phyloP scores from a whole-genome alignment of 2,113 vertebrate species.

The Strix uralensis region DNA sequence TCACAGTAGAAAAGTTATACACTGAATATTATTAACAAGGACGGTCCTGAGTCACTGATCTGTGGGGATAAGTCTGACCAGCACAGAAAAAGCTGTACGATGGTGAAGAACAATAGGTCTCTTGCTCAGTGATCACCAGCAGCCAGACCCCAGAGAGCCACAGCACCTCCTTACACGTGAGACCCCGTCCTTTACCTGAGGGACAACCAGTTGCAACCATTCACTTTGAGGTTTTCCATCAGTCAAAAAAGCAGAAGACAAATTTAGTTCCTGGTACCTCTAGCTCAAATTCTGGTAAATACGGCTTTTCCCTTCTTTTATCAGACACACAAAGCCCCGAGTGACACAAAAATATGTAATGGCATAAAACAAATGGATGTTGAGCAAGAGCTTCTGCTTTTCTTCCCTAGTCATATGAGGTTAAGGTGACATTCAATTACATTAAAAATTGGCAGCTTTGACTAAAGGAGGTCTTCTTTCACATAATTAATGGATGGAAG shows the following conservation, averaged over 20 bases:
- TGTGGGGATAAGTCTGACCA: not conserved
- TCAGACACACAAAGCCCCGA: not conserved
- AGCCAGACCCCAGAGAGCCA: not conserved
- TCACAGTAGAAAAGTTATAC: not conserved
- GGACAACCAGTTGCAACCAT: not conserved
- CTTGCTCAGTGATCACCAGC: not conserved
- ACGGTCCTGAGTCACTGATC: not conserved
- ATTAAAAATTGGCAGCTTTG: slow-evolving; percentile 65
- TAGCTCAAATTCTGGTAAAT: slow-evolving; percentile 35
- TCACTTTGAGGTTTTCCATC: not conserved
- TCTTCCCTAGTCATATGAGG: slow-evolving; percentile 11
- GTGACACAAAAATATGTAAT: slow-evolving; percentile 50
- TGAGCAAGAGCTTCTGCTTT: slow-evolving; percentile 43
- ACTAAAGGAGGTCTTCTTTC: slow-evolving; percentile 17
- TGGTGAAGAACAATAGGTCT: not conserved
- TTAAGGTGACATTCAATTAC: slow-evolving; percentile 63
- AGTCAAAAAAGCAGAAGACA: not conserved
- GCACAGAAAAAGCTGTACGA: not conserved
- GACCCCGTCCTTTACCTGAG: not conserved
- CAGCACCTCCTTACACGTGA: fast-evolving
- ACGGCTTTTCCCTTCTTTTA: not conserved
- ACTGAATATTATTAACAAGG: not conserved
- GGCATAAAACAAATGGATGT: slow-evolving; percentile 55
- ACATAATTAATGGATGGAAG: slow-evolving; percentile 34
- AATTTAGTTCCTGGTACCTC: not conserved